Evolutionary conservation across 1,140 invertebrate genomes (phyloP), one percentile per base, ranked within the genome.

Genomic region (Drosophila paulistorum): DNA sequence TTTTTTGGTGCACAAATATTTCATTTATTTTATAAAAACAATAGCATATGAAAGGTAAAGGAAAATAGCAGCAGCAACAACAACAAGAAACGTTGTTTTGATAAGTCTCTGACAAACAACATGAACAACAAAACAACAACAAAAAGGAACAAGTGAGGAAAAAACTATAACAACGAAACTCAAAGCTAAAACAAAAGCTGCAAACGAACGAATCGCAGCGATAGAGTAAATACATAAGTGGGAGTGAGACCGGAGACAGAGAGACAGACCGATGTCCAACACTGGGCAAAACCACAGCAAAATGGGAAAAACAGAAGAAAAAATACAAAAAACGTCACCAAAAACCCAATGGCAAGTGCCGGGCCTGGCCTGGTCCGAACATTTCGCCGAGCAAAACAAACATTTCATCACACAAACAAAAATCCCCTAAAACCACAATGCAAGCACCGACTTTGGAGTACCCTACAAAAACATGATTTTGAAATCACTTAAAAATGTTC

Each of bases 341-440:
- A 68, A 64, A 59, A 30, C 65, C 41, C 39, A 45, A 58, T 62
- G 79, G 82, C 82, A 81, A 86, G 82, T 86, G 82, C 79, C 71
- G 58, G 45, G 45, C 17, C 45, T 66, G 63, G 82, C 79, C 71
- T 65, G 45, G 45, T 14, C 17, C 71, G 63, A 77, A 82, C 80
- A 89, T 87, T 87, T 87, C 85, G 84, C 83, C 68, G 84, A 84
- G 84, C 84, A 87, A 87, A 87, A 87, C 84, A 87, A 87, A 87
- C 84, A 87, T 87, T 87, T 87, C 84, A 87, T 87, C 84, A 85
- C 81, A 80, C 64, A 87, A 78, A 77, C 70, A 65, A 10, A 74
- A 70, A 23, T 48, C 17, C 45, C 45, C 45, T 10, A 1, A 1
- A 51, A 23, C 3, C 23, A 7, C 1, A 7, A 5, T 23, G 0